These are phyloP conservation scores for Grallaria varia DNA, from an alignment of 2,113 vertebrate species.

Conservation along the genomic window DNA sequence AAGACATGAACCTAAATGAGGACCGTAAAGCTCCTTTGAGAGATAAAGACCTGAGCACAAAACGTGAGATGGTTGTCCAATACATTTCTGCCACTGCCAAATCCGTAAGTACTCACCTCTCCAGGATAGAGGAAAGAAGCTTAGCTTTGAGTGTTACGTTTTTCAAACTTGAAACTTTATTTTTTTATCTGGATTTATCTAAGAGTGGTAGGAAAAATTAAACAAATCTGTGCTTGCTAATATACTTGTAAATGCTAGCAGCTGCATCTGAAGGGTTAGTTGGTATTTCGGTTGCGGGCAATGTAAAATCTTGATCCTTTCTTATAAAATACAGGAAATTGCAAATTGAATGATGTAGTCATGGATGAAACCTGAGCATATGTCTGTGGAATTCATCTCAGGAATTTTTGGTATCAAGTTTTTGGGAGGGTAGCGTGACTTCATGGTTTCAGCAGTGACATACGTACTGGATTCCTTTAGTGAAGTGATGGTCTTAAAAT, in stretches of 20 bases:
- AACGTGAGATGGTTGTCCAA: slow-evolving; percentile 97
- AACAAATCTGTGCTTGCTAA: neutral
- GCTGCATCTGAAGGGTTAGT: slow-evolving; percentile 26
- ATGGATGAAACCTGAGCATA: neutral
- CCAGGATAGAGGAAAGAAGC: slow-evolving; percentile 28
- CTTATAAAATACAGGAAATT: slow-evolving; percentile 18
- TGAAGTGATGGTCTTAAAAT: neutral
- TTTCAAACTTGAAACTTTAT: neutral
- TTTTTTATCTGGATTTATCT: neutral
- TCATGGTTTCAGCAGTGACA: neutral
- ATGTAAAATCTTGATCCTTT: slow-evolving; percentile 38
- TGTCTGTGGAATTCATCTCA: slow-evolving; percentile 29
- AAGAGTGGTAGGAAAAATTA: neutral
- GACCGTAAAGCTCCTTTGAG: slow-evolving; percentile 92
- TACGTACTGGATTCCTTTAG: neutral
- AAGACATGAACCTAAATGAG: slow-evolving; percentile 98
- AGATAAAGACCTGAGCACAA: slow-evolving; percentile 91
- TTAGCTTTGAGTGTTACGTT: slow-evolving; percentile 55
- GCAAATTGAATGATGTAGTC: neutral
- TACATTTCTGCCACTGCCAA: slow-evolving; percentile 97
- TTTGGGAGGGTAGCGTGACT: neutral
- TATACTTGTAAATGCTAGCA: slow-evolving; percentile 25
- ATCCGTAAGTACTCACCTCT: slow-evolving; percentile 86
- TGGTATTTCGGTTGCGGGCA: slow-evolving; percentile 13
- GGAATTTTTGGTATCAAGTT: neutral